Evolutionary conservation across 2,888 invertebrate species (phyloP).

Genomic region (Ashinkailepas kermadecensis): DNA sequence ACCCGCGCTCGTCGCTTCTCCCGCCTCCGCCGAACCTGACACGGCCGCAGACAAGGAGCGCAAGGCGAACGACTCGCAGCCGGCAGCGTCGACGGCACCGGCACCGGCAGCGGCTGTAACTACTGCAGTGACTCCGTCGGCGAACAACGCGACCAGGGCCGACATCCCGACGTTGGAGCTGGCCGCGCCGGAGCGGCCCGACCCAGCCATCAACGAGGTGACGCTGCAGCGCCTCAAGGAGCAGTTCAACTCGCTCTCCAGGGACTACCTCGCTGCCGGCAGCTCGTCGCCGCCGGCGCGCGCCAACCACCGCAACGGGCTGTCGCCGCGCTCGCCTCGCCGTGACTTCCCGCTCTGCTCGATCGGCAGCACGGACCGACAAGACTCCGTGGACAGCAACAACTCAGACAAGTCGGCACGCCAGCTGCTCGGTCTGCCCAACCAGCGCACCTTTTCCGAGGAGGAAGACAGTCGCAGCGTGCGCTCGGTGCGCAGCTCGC

Average conservation of each 20-base stretch:
- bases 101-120: too few relatives aligned
- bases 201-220: slow-evolving; percentile 24
- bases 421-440: slow-evolving; percentile 32
- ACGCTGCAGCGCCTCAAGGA: background rate
- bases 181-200: slow-evolving; percentile 4
- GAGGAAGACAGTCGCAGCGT: slow-evolving; percentile 81
- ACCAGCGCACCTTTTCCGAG: slow-evolving; percentile 37
- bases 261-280: slow-evolving; percentile 22
- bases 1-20: slow-evolving; percentile 22
- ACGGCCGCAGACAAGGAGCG: slow-evolving; percentile 24
- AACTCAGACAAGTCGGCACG: background rate
- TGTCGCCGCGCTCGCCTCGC: slow-evolving; percentile 9
- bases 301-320: slow-evolving; percentile 2
- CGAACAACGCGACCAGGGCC: too few relatives aligned
- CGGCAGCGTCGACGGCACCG: slow-evolving; percentile 26
- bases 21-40: too few relatives aligned
- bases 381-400: slow-evolving; percentile 9
- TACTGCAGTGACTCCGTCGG: too few relatives aligned
- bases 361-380: slow-evolving; percentile 25
- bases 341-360: background rate
- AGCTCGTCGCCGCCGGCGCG: background rate
- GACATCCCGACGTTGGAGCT: too few relatives aligned
- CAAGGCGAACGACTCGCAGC: slow-evolving; percentile 29
- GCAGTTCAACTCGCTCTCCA: background rate
- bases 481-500: slow-evolving; percentile 77